phyloP scores from a whole-genome alignment of 2,888 invertebrate genomes.

The Acleris holmiana region DNA sequence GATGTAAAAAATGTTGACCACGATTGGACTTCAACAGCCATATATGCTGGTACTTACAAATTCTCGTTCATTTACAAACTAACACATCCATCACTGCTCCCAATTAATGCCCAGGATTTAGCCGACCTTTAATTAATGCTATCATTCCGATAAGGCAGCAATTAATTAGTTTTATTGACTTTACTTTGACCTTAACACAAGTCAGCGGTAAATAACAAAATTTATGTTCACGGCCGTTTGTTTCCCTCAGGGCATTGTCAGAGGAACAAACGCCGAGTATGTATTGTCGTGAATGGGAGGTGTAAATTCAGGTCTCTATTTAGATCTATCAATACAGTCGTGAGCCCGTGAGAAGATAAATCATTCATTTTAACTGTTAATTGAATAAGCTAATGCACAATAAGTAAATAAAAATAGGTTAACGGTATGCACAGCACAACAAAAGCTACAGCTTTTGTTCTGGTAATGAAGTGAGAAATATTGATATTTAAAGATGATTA shows the following conservation, averaged over 20 bases:
- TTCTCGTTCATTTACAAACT: background rate
- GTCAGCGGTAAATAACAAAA: constrained; percentile 26
- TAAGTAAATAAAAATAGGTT: background rate
- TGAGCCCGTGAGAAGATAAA: constrained; percentile 1
- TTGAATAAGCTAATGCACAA: constrained; percentile 14
- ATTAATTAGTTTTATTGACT: constrained; percentile 22
- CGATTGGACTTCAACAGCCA: no score
- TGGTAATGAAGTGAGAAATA: background rate
- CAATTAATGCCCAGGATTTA: background rate
- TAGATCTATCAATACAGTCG: constrained; percentile 12
- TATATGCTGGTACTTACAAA: no score
- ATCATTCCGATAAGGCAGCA: constrained; percentile 2
- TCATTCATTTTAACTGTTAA: constrained; percentile 16
- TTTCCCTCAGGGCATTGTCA: constrained; percentile 20
- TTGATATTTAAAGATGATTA: no score
- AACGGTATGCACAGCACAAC: background rate
- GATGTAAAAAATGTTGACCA: no score
- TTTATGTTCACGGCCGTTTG: constrained; percentile 16
- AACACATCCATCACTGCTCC: background rate
- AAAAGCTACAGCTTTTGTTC: background rate
- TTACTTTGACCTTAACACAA: constrained; percentile 6
- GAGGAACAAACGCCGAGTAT: constrained; percentile 17
- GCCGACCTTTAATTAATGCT: constrained; percentile 4
- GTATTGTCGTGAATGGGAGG: constrained; percentile 16
- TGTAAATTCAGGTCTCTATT: constrained; percentile 19